phyloP scores from a whole-genome alignment of 2,888 invertebrate genomes.

The Ernsta delagoae region DNA sequence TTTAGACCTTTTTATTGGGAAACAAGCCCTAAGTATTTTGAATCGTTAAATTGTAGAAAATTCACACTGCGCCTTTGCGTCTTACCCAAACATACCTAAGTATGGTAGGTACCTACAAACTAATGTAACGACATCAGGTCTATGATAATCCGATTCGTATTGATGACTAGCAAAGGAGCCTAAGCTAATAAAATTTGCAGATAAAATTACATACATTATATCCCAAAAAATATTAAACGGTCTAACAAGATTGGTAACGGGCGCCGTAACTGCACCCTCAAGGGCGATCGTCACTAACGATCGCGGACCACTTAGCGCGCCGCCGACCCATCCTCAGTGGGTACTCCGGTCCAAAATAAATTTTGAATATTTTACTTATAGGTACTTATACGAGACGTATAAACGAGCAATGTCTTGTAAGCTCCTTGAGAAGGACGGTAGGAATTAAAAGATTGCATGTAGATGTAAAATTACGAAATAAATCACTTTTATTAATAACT shows the following conservation, averaged over 20 bases:
- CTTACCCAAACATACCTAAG: too few relatives aligned
- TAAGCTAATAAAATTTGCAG: neutral
- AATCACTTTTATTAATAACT: too few relatives aligned
- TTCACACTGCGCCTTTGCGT: too few relatives aligned
- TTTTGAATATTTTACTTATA: slow-evolving; percentile 36
- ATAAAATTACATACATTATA: slow-evolving; percentile 6
- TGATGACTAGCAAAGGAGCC: neutral
- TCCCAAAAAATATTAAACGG: slow-evolving; percentile 12
- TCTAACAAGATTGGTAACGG: slow-evolving; percentile 30
- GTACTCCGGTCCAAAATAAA: slow-evolving; percentile 27
- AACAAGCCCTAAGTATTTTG: too few relatives aligned
- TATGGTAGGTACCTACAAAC: too few relatives aligned
- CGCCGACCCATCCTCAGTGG: slow-evolving; percentile 29
- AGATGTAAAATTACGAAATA: too few relatives aligned
- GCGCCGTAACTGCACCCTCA: slow-evolving; percentile 56
- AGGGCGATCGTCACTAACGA: slow-evolving; percentile 60
- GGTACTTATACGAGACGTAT: slow-evolving; percentile 20
- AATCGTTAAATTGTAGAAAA: too few relatives aligned
- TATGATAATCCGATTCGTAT: neutral
- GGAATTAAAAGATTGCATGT: too few relatives aligned
- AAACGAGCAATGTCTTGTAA: too few relatives aligned
- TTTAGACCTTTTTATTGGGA: too few relatives aligned
- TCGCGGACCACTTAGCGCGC: slow-evolving; percentile 47
- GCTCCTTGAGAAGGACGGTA: neutral
- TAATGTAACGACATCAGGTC: too few relatives aligned